Conservation (phyloP, 2,113 vertebrate genomes). For the Hiodon tergisus region DNA sequence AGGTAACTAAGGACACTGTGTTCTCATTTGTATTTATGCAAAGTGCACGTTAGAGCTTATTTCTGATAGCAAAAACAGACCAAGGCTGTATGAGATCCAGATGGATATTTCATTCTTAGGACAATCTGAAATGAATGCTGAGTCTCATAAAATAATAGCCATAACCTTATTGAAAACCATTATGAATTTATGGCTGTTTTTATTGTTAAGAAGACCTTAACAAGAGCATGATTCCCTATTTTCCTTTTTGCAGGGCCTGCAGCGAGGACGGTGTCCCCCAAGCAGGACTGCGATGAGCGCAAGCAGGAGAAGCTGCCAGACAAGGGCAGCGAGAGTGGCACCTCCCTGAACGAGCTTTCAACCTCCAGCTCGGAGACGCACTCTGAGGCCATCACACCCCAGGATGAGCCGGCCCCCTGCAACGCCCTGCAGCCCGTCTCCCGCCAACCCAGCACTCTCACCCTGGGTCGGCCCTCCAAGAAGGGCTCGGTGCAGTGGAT, state of each 20-base stretch:
- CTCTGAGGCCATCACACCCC: conserved; percentile 75
- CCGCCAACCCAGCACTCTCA: conserved; percentile 75
- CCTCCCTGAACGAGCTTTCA: conserved; percentile 80
- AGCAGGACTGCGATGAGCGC: conserved; percentile 69
- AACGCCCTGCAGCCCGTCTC: conserved; percentile 60
- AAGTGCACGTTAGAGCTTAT: too few relatives aligned
- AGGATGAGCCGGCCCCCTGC: conserved; percentile 57
- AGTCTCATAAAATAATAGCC: too few relatives aligned
- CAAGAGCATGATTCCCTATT: background rate
- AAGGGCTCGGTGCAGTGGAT: conserved; percentile 76
- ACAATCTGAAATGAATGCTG: too few relatives aligned
- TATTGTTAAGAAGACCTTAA: too few relatives aligned
- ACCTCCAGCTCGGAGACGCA: conserved; percentile 84
- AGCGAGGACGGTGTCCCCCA: conserved; percentile 66
- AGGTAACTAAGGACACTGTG: too few relatives aligned
- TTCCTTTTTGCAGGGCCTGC: conserved; percentile 63
- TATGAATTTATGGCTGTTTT: too few relatives aligned
- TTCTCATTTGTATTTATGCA: too few relatives aligned
- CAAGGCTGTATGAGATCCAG: too few relatives aligned
- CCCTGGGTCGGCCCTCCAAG: conserved; percentile 75
- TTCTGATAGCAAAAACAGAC: too few relatives aligned
- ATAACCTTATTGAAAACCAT: background rate
- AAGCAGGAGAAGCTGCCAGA: conserved; percentile 70
- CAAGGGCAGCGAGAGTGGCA: conserved; percentile 82
- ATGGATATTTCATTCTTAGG: too few relatives aligned